A percentile compares a stretch with the other conserved stretches of the same genome.
phyloP scores from a whole-genome alignment of 2,797 vertebrate genomes.

The Anguilla pacifica region DNA sequence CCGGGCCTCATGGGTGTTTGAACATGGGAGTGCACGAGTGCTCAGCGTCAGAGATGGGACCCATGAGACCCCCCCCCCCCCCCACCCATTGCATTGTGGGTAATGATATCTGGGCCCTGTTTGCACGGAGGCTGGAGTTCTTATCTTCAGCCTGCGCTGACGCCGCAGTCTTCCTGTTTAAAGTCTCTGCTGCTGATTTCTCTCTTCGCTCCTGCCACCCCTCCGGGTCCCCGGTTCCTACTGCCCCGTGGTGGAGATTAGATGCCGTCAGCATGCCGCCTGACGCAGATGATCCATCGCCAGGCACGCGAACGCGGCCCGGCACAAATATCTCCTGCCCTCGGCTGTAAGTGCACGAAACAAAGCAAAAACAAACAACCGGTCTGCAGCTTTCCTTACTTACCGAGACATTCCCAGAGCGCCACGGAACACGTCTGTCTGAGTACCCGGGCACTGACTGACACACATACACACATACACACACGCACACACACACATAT shows the following conservation, averaged over 20 bases:
- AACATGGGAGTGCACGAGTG: neutral
- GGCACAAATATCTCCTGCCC: neutral
- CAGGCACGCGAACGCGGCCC: neutral
- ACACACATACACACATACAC: neutral
- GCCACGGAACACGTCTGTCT: neutral
- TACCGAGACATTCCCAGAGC: neutral
- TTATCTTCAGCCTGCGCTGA: slow-evolving; percentile 77
- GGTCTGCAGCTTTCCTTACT: neutral
- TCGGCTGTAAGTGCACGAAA: neutral
- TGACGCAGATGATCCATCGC: neutral
- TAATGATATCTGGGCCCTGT: slow-evolving; percentile 49
- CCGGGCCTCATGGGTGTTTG: neutral
- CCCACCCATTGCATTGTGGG: neutral
- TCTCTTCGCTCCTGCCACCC: slow-evolving; percentile 44
- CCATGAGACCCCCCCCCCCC: neutral
- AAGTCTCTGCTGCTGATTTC: slow-evolving; percentile 73
- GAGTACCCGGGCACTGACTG: neutral
- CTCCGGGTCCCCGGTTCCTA: slow-evolving; percentile 23
- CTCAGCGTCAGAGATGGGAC: neutral
- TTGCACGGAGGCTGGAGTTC: slow-evolving; percentile 69
- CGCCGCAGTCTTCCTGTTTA: slow-evolving; percentile 85
- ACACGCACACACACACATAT: neutral
- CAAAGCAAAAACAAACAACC: neutral
- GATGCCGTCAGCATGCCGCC: neutral
- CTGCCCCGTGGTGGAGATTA: neutral